Conservation (phyloP, 2,113 vertebrate species). For the Synchiropus splendidus region DNA sequence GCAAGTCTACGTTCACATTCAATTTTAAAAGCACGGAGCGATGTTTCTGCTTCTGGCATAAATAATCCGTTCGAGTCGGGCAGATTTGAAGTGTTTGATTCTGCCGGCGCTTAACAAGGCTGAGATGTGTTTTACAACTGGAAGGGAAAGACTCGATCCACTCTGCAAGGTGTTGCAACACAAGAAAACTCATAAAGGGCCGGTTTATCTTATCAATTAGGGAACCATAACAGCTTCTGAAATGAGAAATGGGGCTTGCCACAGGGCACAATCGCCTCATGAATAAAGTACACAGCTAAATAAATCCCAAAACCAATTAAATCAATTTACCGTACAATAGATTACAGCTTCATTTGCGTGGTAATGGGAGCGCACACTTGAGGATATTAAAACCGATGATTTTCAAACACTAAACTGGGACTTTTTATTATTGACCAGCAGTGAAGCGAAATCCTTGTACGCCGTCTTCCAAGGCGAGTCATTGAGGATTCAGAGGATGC, state of each 20-base stretch:
- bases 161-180: slow-evolving; percentile 28
- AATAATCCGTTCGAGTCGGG: slow-evolving; percentile 18
- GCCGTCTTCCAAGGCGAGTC: slow-evolving; percentile 18
- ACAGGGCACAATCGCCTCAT: slow-evolving; percentile 47
- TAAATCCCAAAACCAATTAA: slow-evolving; percentile 49
- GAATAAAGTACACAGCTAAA: slow-evolving; percentile 52
- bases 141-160: slow-evolving; percentile 13
- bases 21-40: slow-evolving; percentile 20
- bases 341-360: slow-evolving; percentile 57
- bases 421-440: neutral
- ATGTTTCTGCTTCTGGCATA: slow-evolving; percentile 38
- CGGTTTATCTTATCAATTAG: slow-evolving; percentile 67
- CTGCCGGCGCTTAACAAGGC: no score
- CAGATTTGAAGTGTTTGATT: no score
- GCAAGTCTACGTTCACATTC: slow-evolving; percentile 38
- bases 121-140: slow-evolving; percentile 10
- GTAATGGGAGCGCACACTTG: slow-evolving; percentile 36
- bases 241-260: slow-evolving; percentile 56
- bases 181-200: slow-evolving; percentile 33
- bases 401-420: slow-evolving; percentile 6
- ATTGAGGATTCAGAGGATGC: slow-evolving; percentile 40
- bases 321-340: slow-evolving; percentile 51
- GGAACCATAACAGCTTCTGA: slow-evolving; percentile 48
- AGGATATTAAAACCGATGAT: slow-evolving; percentile 38
- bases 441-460: no score